These are phyloP conservation scores for Cuculus canorus DNA, from an alignment of 2,797 vertebrate genomes.

Conservation along the genomic window DNA sequence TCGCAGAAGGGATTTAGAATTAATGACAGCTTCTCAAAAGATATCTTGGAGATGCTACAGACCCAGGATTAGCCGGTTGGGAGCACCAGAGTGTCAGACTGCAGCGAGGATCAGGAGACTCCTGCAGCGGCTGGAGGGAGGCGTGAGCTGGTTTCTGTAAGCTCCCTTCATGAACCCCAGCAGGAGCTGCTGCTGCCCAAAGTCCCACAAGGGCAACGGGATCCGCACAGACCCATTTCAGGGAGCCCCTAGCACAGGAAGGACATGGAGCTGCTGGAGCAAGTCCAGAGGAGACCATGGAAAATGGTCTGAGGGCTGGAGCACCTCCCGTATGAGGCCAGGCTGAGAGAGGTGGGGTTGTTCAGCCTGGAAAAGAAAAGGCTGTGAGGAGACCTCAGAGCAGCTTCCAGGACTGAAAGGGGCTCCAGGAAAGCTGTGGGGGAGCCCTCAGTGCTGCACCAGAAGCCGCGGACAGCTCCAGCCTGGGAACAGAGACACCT, in stretches of 20 bases:
- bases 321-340: too few species aligned
- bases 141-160: neutral
- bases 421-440: too few species aligned
- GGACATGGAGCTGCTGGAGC: too few species aligned
- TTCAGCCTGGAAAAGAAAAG: too few species aligned
- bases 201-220: fast-evolving
- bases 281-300: too few species aligned
- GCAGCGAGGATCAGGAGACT: neutral
- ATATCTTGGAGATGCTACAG: neutral
- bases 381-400: too few species aligned
- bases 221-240: fast-evolving
- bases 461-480: neutral
- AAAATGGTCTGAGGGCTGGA: too few species aligned
- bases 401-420: too few species aligned
- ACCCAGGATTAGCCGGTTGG: neutral
- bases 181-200: neutral
- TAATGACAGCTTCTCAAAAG: neutral
- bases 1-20: neutral
- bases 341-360: too few species aligned
- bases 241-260: too few species aligned
- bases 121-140: neutral
- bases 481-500: neutral
- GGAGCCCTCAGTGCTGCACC: neutral
- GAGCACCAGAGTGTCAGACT: neutral
- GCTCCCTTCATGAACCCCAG: neutral